A percentile compares a stretch with the other conserved stretches of the same genome.
Conservation (phyloP, 2,797 vertebrate species). For the Argya squamiceps region DNA sequence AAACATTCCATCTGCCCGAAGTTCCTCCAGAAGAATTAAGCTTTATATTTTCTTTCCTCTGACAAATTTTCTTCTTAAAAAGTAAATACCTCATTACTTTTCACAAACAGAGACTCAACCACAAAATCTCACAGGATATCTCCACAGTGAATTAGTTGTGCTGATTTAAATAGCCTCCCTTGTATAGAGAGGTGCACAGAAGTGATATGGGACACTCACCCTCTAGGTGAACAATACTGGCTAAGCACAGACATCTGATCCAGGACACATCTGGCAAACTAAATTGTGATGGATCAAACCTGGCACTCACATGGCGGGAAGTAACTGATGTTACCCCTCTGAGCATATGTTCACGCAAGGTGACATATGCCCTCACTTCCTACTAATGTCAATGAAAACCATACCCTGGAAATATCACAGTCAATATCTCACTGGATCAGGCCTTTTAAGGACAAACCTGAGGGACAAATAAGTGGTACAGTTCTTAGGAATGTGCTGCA, state of each 20-base stretch:
- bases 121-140: neutral
- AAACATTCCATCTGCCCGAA: slow-evolving; percentile 21
- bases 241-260: neutral
- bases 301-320: neutral
- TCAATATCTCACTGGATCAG: neutral
- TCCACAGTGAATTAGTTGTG: neutral
- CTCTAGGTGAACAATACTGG: neutral
- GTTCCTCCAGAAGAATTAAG: slow-evolving; percentile 46
- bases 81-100: neutral
- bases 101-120: neutral
- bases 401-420: neutral
- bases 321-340: neutral
- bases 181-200: neutral
- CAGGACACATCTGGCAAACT: neutral
- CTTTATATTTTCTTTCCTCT: neutral
- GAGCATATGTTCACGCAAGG: neutral
- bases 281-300: neutral
- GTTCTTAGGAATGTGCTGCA: neutral
- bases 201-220: neutral
- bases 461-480: neutral
- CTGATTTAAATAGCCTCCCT: neutral
- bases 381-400: neutral
- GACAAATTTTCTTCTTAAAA: neutral
- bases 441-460: neutral
- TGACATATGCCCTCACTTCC: neutral